Percentiles rank a stretch among this genome's conserved stretches.
Conservation (phyloP, 2,888 invertebrate species). For the Alloplasta piceator region DNA sequence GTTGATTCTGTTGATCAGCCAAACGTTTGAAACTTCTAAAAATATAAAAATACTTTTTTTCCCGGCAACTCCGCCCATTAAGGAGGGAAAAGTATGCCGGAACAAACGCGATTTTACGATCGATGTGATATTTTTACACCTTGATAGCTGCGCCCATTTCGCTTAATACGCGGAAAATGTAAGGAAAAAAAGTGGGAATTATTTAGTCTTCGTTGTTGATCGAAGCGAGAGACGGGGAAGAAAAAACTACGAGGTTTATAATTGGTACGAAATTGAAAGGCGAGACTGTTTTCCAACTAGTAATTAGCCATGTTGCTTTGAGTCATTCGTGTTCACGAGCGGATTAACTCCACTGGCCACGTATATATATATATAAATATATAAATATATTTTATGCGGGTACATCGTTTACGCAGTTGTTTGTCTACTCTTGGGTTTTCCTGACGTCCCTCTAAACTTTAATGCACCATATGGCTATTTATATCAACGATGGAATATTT, state of each 20-base stretch:
- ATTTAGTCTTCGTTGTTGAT: conserved; percentile 21
- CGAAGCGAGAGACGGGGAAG: neutral
- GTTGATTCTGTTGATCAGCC: too few species aligned
- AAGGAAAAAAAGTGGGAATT: neutral
- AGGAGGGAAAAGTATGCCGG: too few species aligned
- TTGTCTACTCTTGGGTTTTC: conserved; percentile 12
- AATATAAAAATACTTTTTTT: too few species aligned
- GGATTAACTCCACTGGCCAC: conserved; percentile 70
- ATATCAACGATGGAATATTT: conserved; percentile 14
- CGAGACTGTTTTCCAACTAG: conserved; percentile 55
- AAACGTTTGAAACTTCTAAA: too few species aligned
- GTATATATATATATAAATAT: conserved; percentile 7
- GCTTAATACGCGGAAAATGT: neutral
- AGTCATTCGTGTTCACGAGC: conserved; percentile 66
- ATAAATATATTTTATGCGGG: conserved; percentile 12
- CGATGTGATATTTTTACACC: neutral
- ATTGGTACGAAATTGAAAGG: conserved; percentile 74
- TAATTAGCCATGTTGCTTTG: conserved; percentile 72
- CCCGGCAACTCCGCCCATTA: too few species aligned
- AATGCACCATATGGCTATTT: neutral
- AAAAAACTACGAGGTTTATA: conserved; percentile 52
- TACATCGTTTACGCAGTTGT: conserved; percentile 33
- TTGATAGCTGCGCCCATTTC: neutral
- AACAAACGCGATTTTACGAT: too few species aligned
- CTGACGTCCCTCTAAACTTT: neutral